These are phyloP conservation scores for Volucella zonaria DNA, from an alignment of 2,888 invertebrate genomes.

Conservation along the genomic window DNA sequence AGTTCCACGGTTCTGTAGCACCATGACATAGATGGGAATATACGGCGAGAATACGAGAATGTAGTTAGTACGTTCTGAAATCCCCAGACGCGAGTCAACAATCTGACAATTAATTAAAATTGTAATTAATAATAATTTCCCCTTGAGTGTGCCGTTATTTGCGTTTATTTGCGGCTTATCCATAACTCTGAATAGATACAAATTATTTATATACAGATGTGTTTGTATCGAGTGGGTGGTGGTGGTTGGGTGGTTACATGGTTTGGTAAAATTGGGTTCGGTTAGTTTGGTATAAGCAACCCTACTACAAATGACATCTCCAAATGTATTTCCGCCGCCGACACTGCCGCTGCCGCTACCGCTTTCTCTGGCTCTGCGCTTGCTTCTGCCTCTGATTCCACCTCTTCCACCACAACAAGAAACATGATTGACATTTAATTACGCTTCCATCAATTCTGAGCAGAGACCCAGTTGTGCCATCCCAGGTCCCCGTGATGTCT, in stretches of 20 bases:
- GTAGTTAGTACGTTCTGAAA: conserved; percentile 3
- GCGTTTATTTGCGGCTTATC: conserved; percentile 49
- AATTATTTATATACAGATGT: conserved; percentile 29
- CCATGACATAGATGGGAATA: neutral
- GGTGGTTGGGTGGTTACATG: neutral
- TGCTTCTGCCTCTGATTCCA: too few relatives aligned
- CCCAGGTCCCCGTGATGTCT: neutral
- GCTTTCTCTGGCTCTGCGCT: neutral
- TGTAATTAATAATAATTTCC: conserved; percentile 64
- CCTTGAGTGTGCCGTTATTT: conserved; percentile 55
- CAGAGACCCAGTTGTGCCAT: neutral
- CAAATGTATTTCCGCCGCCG: conserved; percentile 23
- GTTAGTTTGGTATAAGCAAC: conserved; percentile 6
- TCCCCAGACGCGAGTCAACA: conserved; percentile 61
- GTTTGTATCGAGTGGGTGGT: conserved; percentile 1
- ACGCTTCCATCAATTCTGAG: conserved; percentile 58
- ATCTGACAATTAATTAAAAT: conserved; percentile 73
- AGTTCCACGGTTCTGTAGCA: neutral
- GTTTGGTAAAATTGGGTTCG: too few relatives aligned
- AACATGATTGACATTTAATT: conserved; percentile 72
- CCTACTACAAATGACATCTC: conserved; percentile 47
- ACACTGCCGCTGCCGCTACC: conserved; percentile 21
- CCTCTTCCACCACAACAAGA: neutral
- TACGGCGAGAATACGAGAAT: neutral
- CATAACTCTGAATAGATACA: conserved; percentile 35